A percentile compares a stretch with the other conserved stretches of the same genome.
Conservation (phyloP, 2,797 vertebrate species). For the Rhinella marina region DNA sequence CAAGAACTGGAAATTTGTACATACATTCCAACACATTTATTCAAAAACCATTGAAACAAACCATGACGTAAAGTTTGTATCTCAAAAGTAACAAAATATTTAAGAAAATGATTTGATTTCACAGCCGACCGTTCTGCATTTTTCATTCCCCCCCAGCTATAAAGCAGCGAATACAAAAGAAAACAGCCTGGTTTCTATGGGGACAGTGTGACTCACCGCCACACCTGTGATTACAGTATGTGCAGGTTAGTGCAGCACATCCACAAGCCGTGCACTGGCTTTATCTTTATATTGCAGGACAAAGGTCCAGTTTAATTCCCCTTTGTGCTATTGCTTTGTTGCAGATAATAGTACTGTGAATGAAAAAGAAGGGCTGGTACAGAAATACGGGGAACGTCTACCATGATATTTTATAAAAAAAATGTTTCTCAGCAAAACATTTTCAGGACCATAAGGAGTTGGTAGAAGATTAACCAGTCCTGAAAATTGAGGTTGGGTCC, state of each 20-base stretch:
- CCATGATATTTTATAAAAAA: too few relatives aligned
- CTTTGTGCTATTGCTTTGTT: constrained; percentile 9
- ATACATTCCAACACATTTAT: neutral
- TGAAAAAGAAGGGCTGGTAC: neutral
- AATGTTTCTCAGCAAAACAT: too few relatives aligned
- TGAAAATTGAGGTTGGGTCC: too few relatives aligned
- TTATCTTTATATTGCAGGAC: constrained; percentile 34
- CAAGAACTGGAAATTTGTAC: neutral
- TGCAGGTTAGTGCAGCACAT: constrained; percentile 51
- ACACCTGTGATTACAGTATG: constrained; percentile 55
- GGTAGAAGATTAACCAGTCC: too few relatives aligned
- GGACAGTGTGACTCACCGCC: constrained; percentile 45
- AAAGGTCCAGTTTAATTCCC: constrained; percentile 52
- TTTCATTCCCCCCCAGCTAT: constrained; percentile 35
- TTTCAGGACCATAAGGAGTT: too few relatives aligned
- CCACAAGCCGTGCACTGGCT: constrained; percentile 2
- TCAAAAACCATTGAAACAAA: neutral
- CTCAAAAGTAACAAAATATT: neutral
- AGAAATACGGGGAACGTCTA: too few relatives aligned
- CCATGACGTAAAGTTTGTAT: neutral
- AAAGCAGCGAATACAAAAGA: constrained; percentile 45
- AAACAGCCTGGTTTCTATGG: constrained; percentile 53
- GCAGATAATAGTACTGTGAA: neutral
- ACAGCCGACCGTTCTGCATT: neutral
- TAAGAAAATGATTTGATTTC: neutral